Conservation (phyloP, 2,797 vertebrate genomes). For the Dipus sagitta region DNA sequence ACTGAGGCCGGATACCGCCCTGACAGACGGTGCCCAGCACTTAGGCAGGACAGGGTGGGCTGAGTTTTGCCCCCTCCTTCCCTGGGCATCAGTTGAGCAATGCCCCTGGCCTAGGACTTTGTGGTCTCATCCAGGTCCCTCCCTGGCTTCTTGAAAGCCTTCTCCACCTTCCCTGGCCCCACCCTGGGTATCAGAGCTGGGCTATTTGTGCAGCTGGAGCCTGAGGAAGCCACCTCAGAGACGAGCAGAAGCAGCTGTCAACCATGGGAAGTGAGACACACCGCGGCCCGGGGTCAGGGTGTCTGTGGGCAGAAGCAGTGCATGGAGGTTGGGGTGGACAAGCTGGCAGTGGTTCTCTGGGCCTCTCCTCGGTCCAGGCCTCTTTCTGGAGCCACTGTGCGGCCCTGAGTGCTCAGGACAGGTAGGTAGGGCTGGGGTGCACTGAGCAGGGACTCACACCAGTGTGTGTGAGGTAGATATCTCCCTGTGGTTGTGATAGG, state of each 20-base stretch:
- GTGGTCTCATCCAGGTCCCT: neutral
- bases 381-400: neutral
- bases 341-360: fast-evolving
- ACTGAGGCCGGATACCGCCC: neutral
- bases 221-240: neutral
- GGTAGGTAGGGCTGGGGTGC: neutral
- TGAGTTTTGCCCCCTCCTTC: fast-evolving
- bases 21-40: neutral
- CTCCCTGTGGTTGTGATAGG: neutral
- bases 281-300: fast-evolving
- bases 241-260: neutral
- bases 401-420: neutral
- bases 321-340: fast-evolving
- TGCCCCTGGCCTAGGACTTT: neutral
- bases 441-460: too few relatives aligned
- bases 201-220: neutral
- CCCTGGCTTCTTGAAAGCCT: neutral
- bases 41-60: neutral
- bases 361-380: fast-evolving
- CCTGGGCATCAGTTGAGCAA: neutral
- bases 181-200: neutral
- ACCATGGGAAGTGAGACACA: neutral
- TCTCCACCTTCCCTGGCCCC: neutral
- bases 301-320: too few relatives aligned
- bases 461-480: too few relatives aligned